These are phyloP conservation scores for Tyrophagus putrescentiae DNA, from an alignment of 1,140 invertebrate genomes.

Conservation along the genomic window DNA sequence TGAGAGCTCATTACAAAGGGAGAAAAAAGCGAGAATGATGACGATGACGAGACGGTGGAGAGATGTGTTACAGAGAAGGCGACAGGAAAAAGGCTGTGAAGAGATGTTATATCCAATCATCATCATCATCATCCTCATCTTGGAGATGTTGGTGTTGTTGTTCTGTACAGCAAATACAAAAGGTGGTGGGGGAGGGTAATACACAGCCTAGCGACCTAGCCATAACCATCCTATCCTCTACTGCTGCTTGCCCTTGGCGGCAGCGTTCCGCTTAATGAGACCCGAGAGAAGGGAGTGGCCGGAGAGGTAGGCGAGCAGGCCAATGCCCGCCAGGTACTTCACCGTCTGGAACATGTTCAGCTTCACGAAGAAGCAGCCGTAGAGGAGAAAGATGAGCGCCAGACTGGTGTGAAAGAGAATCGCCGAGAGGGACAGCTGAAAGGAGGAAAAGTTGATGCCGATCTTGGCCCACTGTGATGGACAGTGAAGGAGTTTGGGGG, in stretches of 20 bases:
- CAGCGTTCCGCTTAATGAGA: neutral
- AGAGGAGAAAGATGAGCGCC: constrained; percentile 64
- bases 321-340: constrained; percentile 66
- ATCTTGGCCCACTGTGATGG: constrained; percentile 63
- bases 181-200: neutral
- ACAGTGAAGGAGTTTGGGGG: no score
- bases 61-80: constrained; percentile 35
- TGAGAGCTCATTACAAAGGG: constrained; percentile 29
- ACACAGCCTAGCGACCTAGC: neutral
- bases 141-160: neutral
- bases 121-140: no score
- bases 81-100: constrained; percentile 42
- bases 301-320: constrained; percentile 68
- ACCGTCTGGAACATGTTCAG: constrained; percentile 93
- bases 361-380: constrained; percentile 74
- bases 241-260: neutral
- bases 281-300: constrained; percentile 72
- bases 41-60: constrained; percentile 39
- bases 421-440: constrained; percentile 58
- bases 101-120: constrained; percentile 35
- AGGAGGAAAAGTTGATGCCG: constrained; percentile 72
- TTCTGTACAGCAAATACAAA: constrained; percentile 29
- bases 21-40: constrained; percentile 40
- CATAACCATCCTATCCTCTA: neutral
- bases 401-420: constrained; percentile 74